A percentile compares a stretch with the other conserved stretches of the same genome.
Conservation (phyloP, 2,113 vertebrate species). For the Phylloscopus trochilus region DNA sequence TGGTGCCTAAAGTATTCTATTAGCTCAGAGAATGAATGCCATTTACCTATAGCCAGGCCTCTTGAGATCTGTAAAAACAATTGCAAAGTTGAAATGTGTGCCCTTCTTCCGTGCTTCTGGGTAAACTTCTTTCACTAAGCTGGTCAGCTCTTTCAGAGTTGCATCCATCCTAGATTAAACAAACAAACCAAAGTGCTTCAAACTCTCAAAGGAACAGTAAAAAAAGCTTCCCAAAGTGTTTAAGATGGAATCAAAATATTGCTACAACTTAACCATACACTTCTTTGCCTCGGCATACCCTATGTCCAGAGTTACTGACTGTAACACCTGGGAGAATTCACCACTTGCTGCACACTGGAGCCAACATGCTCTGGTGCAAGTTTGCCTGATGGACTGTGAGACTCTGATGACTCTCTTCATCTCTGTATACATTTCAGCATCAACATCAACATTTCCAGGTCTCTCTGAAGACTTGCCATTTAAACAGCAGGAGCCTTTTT, state of each 20-base stretch:
- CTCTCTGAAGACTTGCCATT: background rate
- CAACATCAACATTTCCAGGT: background rate
- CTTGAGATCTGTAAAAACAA: constrained; percentile 93
- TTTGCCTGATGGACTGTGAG: accelerated
- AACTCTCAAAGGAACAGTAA: background rate
- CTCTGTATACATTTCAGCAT: background rate
- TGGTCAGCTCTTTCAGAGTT: constrained; percentile 94
- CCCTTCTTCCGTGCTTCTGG: constrained; percentile 97
- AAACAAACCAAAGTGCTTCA: background rate
- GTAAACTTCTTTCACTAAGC: constrained; percentile 96
- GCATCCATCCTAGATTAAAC: constrained; percentile 90
- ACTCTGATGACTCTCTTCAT: background rate
- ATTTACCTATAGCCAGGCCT: constrained; percentile 90
- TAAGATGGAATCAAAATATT: background rate
- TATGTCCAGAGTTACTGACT: accelerated
- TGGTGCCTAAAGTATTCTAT: background rate
- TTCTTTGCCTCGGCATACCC: background rate
- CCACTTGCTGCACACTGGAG: background rate
- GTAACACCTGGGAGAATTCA: background rate
- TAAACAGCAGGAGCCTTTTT: background rate
- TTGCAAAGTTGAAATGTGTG: constrained; percentile 95
- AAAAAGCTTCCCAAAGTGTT: background rate
- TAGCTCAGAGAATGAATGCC: background rate
- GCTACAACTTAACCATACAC: background rate
- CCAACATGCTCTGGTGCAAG: background rate